These are phyloP conservation scores for Suricata suricatta DNA, from an alignment of 2,113 vertebrate species.

Conservation along the genomic window DNA sequence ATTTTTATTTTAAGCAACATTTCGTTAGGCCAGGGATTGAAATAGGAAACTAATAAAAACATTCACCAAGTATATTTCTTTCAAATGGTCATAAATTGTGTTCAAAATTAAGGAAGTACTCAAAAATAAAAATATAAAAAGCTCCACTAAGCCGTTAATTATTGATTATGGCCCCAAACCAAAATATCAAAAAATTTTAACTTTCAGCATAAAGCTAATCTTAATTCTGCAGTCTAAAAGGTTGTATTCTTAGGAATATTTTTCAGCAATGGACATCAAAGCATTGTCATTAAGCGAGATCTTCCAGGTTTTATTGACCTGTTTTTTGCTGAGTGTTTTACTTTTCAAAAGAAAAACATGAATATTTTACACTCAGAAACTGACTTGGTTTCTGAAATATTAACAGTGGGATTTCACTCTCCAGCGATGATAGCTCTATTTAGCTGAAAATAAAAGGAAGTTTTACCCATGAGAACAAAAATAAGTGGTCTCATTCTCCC, in stretches of 20 bases:
- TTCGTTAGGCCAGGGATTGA: not conserved
- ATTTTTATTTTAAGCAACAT: slow-evolving; percentile 27
- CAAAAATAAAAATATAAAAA: not conserved
- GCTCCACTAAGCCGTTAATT: not conserved
- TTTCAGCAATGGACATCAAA: not conserved
- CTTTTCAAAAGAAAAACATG: not conserved
- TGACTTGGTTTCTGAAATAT: slow-evolving; percentile 17
- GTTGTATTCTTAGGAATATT: not conserved
- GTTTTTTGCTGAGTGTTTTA: not conserved
- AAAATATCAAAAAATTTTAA: not conserved
- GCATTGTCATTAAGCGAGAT: not conserved
- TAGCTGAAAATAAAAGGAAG: slow-evolving; percentile 18
- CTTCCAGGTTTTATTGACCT: not conserved
- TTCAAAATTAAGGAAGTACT: slow-evolving; percentile 1
- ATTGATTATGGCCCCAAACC: not conserved
- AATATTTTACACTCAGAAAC: slow-evolving; percentile 20
- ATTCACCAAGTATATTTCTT: slow-evolving; percentile 19
- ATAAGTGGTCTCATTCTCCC: not conserved
- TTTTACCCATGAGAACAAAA: slow-evolving; percentile 33
- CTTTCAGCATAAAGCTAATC: not conserved
- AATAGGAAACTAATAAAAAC: slow-evolving; percentile 13
- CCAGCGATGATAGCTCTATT: not conserved
- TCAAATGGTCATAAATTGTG: not conserved
- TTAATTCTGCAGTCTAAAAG: not conserved
- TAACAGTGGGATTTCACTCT: slow-evolving; percentile 7